Conservation (phyloP, 2,113 vertebrate species). For the Natator depressus region DNA sequence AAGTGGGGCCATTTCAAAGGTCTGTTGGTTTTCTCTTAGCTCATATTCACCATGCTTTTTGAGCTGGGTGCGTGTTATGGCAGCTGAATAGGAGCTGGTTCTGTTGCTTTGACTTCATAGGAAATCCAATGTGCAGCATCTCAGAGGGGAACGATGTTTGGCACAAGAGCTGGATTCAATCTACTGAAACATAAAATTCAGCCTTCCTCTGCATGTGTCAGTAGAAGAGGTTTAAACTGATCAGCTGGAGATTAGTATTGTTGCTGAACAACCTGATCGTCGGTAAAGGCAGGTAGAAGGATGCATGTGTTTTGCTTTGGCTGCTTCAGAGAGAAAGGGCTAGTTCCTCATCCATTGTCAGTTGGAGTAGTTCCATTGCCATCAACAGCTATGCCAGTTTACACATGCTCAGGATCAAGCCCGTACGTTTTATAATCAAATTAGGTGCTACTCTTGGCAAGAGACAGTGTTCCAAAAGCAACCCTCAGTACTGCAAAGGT, state of each 20-base stretch:
- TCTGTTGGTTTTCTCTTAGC: background rate
- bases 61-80: background rate
- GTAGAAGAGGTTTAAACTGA: background rate
- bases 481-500: background rate
- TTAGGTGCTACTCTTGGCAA: background rate
- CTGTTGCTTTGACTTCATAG: background rate
- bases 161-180: background rate
- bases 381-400: background rate
- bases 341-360: background rate
- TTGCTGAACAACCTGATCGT: background rate
- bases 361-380: background rate
- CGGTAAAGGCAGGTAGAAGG: background rate
- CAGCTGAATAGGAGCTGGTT: background rate
- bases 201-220: background rate
- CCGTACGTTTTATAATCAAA: background rate
- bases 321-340: background rate
- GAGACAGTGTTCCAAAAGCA: background rate
- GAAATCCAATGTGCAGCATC: background rate
- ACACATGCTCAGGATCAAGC: background rate
- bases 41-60: background rate
- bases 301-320: background rate
- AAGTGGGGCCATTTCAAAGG: background rate
- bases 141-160: background rate
- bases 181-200: background rate
- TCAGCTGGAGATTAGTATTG: background rate